Base-by-base conservation (phyloP, 2,888 invertebrate genomes). In the Taenaris catops region DNA sequence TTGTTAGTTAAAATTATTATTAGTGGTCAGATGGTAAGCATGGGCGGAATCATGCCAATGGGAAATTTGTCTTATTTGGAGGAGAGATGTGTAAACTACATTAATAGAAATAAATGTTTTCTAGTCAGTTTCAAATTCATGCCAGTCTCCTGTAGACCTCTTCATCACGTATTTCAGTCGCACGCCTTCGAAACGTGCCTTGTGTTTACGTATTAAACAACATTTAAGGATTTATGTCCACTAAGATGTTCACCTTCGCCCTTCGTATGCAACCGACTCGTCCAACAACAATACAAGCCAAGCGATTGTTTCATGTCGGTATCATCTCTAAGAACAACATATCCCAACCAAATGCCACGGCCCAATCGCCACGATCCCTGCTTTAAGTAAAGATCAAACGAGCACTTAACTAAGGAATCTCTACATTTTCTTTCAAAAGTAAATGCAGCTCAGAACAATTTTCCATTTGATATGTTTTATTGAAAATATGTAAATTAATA, bases 301-400 rank as follows among this genome's bases (percentile, higher is more conserved):
- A 63, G 54, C 36, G 47, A 58, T 1, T 75, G 75, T 45, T 72
- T 74, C 41, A 62, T 71, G 57, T 49, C 73, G 0, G 69, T 70
- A 1, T 56, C 65, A 1, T 47, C 47, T 1, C 53, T 74, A 2
- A 46, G 63, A 1, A 62, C 59, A 44, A 2, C 53, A 46, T 1
- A 55, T 52, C 18, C 53, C 39, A 16, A 55, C 31, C 32, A 48
- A 26, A 48, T 28, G 34, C 44, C 34, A 19, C 27, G 17, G 8
- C 42, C 40, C 7, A 18, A 24, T 2, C 48, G 51, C 9, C 51
- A 48, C 16, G 53, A 53, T 7, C 55, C 57, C 2, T 53, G 53
- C 39, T 56, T 56, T 32, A 48, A 42, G 26, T 46, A 34, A 42
- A 23, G 11, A 6, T 4, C 2, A 6, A 19, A 19, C 5, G 4